Evolutionary conservation across 1,140 invertebrate genomes (phyloP), one percentile per base, ranked within the genome.

Genomic region (Drosophila nasuta): DNA sequence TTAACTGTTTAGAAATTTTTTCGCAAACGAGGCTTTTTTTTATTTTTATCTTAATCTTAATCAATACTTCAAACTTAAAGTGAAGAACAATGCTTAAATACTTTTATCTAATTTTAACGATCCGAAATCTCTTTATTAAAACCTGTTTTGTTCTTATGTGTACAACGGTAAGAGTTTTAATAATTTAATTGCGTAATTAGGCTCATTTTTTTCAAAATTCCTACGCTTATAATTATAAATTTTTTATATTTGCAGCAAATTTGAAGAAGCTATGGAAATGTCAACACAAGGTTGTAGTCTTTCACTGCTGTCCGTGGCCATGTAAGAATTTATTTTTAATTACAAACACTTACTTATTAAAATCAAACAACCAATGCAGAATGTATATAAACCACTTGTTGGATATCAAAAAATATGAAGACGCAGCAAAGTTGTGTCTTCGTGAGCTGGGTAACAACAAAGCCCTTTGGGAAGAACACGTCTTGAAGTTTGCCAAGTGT

Each of bases 391-490:
- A 98, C 92, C 95, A 97, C 93, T 94, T 99, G 48, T 87, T 99
- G 33, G 93, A 94, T 3, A 93, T 94, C 45, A 94, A 95, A 54
- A 93, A 96, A 73, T 99, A 95, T 88, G 96, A 97, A 25, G 95
- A 96, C 81, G 98, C 98, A 8, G 98, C 97, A 1, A 95, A 96
- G 89, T 93, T 99, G 1, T 99, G 98, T 92, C 93, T 96, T 1
- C 96, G 96, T 86, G 95, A 96, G 76, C 94, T 96, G 90, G 96
- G 96, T 8, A 96, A 96, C 73, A 96, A 98, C 85, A 97, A 97
- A 93, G 94, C 95, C 41, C 93, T 97, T 13, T 99, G 99, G 99
- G 98, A 99, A 93, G 96, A 96, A 82, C 96, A 98, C 93, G 95
- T 99, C 30, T 96, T 96, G 63, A 97, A 98, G 93, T 99, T 99